Conservation (phyloP, 2,888 invertebrate genomes). For the Cyclophora punctaria region DNA sequence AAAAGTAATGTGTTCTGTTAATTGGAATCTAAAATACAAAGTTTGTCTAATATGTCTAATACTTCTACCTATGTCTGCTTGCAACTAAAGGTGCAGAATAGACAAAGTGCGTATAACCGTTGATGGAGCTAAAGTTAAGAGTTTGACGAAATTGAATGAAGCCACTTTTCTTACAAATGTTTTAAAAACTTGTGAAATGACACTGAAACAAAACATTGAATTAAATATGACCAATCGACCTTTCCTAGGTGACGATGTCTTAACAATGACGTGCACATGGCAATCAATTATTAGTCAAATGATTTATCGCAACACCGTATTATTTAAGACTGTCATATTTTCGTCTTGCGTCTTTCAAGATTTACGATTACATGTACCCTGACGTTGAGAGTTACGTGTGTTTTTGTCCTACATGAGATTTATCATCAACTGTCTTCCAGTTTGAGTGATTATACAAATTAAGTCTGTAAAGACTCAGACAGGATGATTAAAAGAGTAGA, state of each 20-base stretch:
- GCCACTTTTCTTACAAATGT: too few relatives aligned
- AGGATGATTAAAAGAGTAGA: slow-evolving; percentile 5
- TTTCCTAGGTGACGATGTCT: neutral
- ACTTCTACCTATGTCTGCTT: too few relatives aligned
- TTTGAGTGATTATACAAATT: slow-evolving; percentile 5
- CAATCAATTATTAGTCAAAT: neutral
- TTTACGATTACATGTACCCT: slow-evolving; percentile 7
- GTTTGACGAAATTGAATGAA: too few relatives aligned
- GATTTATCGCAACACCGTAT: neutral
- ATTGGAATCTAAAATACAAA: too few relatives aligned
- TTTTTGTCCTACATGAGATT: slow-evolving; percentile 6
- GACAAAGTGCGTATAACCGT: too few relatives aligned
- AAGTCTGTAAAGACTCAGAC: neutral
- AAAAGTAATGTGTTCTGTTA: too few relatives aligned
- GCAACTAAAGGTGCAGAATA: too few relatives aligned
- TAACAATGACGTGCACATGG: neutral
- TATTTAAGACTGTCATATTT: neutral
- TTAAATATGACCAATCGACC: too few relatives aligned
- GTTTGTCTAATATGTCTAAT: too few relatives aligned
- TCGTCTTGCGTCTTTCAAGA: neutral
- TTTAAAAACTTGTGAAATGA: too few relatives aligned
- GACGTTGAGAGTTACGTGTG: slow-evolving; percentile 5
- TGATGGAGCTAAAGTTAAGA: too few relatives aligned
- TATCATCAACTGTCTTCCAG: slow-evolving; percentile 5
- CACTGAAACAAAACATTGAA: too few relatives aligned